phyloP scores from a whole-genome alignment of 2,113 vertebrate species.

The Tupaia tana region DNA sequence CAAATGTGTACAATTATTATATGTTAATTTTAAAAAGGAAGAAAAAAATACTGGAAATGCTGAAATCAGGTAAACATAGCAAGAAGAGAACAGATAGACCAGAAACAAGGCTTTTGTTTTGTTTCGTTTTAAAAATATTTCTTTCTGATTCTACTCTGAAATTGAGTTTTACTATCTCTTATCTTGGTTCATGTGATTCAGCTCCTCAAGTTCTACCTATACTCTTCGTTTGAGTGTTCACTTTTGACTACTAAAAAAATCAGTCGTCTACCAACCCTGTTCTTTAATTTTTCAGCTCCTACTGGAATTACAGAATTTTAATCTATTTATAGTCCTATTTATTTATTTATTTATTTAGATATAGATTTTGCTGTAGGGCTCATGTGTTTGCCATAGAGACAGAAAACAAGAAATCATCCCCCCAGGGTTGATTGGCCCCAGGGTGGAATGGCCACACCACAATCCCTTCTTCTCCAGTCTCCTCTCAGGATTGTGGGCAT shows the following conservation, averaged over 20 bases:
- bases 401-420: too few relatives aligned
- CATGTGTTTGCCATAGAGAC: too few relatives aligned
- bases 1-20: too few relatives aligned
- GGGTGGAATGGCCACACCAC: too few relatives aligned
- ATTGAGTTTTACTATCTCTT: background rate
- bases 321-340: background rate
- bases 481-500: too few relatives aligned
- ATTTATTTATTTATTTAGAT: too few relatives aligned
- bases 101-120: background rate
- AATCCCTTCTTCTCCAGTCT: too few relatives aligned
- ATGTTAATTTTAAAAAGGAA: too few relatives aligned
- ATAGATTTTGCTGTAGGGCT: too few relatives aligned
- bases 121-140: background rate
- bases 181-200: background rate
- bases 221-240: background rate
- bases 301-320: background rate
- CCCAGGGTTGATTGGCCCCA: too few relatives aligned
- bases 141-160: background rate
- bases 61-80: background rate
- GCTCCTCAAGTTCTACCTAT: background rate
- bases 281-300: background rate
- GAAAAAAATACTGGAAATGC: background rate
- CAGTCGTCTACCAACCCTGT: background rate
- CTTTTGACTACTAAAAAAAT: background rate
- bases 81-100: background rate